phyloP scores from a whole-genome alignment of 53 echinoderm and acorn worm genomes.

The Mesocentrotus franciscanus region DNA sequence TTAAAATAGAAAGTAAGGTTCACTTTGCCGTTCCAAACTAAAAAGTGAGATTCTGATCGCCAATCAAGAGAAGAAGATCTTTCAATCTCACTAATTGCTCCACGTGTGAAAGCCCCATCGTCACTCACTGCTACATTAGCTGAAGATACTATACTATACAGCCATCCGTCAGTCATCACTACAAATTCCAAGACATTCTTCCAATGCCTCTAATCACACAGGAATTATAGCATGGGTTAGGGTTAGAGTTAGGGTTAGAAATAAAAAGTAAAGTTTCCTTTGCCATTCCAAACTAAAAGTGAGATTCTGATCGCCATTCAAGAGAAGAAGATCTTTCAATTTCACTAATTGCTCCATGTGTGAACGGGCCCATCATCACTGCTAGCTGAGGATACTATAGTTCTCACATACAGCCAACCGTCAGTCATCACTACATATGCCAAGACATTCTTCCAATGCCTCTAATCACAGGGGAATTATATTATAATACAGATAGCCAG shows the following conservation, averaged over 20 bases:
- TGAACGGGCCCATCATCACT: background rate
- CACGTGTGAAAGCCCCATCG: background rate
- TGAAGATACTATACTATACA: background rate
- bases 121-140: background rate
- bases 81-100: background rate
- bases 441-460: conserved; percentile 36
- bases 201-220: conserved; percentile 24
- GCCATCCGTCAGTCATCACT: background rate
- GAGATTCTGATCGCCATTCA: no score
- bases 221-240: no score
- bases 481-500: conserved; percentile 22
- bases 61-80: no score
- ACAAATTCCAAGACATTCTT: conserved; percentile 45
- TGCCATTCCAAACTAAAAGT: no score
- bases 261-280: no score
- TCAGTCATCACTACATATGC: conserved; percentile 42
- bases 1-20: no score
- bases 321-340: background rate
- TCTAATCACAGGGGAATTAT: conserved; percentile 45
- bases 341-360: background rate
- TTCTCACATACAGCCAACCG: background rate
- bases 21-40: no score
- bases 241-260: no score
- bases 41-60: no score
- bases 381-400: background rate